These are phyloP conservation scores for Sebastes iracundus DNA, from an alignment of 2,797 vertebrate species.

Conservation along the genomic window DNA sequence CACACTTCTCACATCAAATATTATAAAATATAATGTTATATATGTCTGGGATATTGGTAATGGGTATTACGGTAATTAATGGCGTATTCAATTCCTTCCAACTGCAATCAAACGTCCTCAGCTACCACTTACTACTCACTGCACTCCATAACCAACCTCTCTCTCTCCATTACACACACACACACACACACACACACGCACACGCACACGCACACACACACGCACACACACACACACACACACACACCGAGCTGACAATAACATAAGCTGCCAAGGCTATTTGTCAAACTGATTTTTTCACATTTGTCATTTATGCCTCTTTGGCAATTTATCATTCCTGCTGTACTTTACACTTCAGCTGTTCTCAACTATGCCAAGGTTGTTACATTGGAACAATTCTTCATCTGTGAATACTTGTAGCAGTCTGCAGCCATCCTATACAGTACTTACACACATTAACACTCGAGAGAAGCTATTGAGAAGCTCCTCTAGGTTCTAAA, in stretches of 20 bases:
- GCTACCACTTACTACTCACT: background rate
- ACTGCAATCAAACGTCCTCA: background rate
- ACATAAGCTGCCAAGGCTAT: slow-evolving; percentile 9
- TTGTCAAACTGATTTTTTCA: slow-evolving; percentile 42
- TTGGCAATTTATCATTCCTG: slow-evolving; percentile 21
- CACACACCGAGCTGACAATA: slow-evolving; percentile 12
- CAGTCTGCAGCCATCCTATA: background rate
- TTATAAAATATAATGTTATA: background rate
- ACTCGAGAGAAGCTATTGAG: background rate
- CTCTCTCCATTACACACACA: background rate
- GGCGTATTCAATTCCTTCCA: background rate
- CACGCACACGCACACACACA: background rate
- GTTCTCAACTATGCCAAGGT: background rate
- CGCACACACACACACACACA: background rate
- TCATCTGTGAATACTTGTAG: background rate
- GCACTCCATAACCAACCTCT: background rate
- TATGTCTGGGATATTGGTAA: no score
- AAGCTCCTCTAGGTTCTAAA: background rate
- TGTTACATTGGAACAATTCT: background rate
- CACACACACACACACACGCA: background rate
- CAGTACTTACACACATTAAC: no score
- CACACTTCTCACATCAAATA: background rate
- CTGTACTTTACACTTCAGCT: slow-evolving; percentile 33
- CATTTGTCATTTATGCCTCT: slow-evolving; percentile 42
- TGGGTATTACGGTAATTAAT: background rate